These are phyloP conservation scores for Takifugu flavidus DNA, from an alignment of 2,113 vertebrate genomes.

Conservation along the genomic window DNA sequence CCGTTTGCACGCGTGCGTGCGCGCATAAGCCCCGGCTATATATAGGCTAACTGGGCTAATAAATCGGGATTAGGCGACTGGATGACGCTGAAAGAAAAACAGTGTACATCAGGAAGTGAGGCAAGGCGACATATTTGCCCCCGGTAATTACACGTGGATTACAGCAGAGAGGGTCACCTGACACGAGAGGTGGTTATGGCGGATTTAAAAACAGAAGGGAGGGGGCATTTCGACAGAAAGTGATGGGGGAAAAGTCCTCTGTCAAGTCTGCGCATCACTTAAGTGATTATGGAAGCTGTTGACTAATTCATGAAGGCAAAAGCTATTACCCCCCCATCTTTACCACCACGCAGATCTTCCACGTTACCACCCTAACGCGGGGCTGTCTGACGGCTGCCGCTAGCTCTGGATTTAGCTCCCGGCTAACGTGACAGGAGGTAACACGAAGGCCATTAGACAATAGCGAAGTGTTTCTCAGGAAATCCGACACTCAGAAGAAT, in stretches of 20 bases:
- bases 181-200: constrained; percentile 12
- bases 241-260: neutral
- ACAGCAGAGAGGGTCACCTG: constrained; percentile 31
- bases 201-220: neutral
- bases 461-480: too few relatives aligned
- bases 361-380: neutral
- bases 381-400: neutral
- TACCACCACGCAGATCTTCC: neutral
- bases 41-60: constrained; percentile 60
- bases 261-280: too few relatives aligned
- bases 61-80: constrained; percentile 49
- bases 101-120: constrained; percentile 22
- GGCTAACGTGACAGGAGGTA: too few relatives aligned
- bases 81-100: constrained; percentile 32
- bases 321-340: neutral
- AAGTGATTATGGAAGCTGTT: neutral
- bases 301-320: neutral
- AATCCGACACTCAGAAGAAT: too few relatives aligned
- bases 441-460: too few relatives aligned
- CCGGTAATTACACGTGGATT: constrained; percentile 30
- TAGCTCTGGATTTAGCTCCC: neutral
- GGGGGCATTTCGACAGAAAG: constrained; percentile 10
- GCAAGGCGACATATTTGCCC: constrained; percentile 26
- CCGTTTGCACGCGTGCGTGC: constrained; percentile 24
- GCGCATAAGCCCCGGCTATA: constrained; percentile 29